phyloP scores from a whole-genome alignment of 2,888 invertebrate species.

The Perithous albicinctus region DNA sequence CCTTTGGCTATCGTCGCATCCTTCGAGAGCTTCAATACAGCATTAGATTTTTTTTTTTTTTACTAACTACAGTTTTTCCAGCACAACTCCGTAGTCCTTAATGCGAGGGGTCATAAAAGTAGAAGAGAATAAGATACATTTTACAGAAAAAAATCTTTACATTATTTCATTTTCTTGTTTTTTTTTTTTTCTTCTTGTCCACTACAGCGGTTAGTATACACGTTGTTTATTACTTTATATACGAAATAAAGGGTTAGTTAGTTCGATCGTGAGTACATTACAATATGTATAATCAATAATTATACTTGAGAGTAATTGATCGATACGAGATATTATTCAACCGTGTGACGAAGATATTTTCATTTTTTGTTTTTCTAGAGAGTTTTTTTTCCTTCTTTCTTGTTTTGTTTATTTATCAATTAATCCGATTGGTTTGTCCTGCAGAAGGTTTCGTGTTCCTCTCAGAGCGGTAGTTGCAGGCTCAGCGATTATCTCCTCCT shows the following conservation, averaged over 20 bases:
- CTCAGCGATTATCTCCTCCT: not conserved
- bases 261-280: conserved; percentile 79
- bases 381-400: conserved; percentile 46
- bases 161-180: conserved; percentile 52
- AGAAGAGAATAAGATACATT: conserved; percentile 16
- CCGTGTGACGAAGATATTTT: conserved; percentile 33
- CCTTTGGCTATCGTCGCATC: not conserved
- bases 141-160: conserved; percentile 63
- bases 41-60: not conserved
- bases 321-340: conserved; percentile 68
- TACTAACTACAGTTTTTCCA: not conserved
- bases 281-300: conserved; percentile 76
- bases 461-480: not conserved
- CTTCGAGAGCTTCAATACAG: not conserved
- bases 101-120: not conserved
- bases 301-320: conserved; percentile 66
- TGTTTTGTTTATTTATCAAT: conserved; percentile 58
- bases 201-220: conserved; percentile 76
- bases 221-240: conserved; percentile 77
- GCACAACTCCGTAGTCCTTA: not conserved
- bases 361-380: too few relatives aligned
- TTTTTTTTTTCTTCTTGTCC: conserved; percentile 28
- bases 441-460: not conserved
- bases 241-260: conserved; percentile 82
- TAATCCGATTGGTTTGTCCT: not conserved